These are phyloP conservation scores for Oscheius sp. DNA, from an alignment of 2,888 invertebrate genomes.

Conservation along the genomic window DNA sequence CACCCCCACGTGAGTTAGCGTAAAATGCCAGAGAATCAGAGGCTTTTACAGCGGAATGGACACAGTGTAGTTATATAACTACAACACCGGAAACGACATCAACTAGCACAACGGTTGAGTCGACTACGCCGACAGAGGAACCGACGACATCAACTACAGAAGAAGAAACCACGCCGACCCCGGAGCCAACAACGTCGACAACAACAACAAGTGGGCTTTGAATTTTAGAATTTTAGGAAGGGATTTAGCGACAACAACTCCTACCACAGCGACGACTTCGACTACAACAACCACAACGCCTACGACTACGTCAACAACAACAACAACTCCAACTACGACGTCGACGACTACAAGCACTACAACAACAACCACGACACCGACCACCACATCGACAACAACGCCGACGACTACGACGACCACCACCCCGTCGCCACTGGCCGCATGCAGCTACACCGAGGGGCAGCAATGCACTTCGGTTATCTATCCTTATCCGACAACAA, in stretches of 20 bases:
- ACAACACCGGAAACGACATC: not conserved
- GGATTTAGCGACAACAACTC: not conserved
- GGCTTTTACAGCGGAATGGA: constrained; percentile 8
- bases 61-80: not conserved
- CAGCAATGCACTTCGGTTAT: too few species aligned
- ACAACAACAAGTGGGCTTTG: not conserved
- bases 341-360: not conserved
- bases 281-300: not conserved
- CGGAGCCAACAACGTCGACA: constrained; percentile 4
- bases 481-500: too few species aligned
- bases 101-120: not conserved
- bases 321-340: not conserved
- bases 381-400: not conserved
- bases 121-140: not conserved
- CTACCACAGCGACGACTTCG: not conserved
- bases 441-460: too few species aligned
- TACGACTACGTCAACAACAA: not conserved
- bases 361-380: not conserved
- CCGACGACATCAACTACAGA: not conserved
- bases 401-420: not conserved
- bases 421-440: not conserved
- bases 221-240: too few species aligned
- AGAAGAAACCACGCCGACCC: too few species aligned
- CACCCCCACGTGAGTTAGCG: not conserved
- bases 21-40: not conserved